phyloP scores from a whole-genome alignment of 2,113 vertebrate species.

The Cinclus mexicanus region DNA sequence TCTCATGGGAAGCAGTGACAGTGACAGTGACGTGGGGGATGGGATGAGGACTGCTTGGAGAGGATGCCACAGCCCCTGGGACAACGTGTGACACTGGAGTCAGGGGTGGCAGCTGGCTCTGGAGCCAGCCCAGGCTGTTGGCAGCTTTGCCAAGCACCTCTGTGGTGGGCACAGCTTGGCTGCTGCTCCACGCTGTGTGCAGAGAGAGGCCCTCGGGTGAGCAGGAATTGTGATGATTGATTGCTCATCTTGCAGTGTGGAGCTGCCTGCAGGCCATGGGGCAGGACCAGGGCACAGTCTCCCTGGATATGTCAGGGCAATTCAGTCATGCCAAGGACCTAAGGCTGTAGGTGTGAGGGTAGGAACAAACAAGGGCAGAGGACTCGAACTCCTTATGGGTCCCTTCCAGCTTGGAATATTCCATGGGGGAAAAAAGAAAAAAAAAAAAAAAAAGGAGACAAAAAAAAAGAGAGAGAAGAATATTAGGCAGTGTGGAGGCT shows the following conservation, averaged over 20 bases:
- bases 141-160: accelerated
- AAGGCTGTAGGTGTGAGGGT: neutral
- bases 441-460: neutral
- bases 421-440: neutral
- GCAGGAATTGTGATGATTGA: neutral
- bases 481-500: neutral
- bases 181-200: neutral
- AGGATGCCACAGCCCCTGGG: neutral
- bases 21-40: too few species aligned
- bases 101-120: accelerated
- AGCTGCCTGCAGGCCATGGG: neutral
- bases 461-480: neutral
- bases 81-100: accelerated
- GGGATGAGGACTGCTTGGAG: neutral
- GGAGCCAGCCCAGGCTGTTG: neutral
- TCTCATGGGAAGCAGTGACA: neutral
- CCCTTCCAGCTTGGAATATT: neutral
- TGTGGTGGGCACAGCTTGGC: accelerated
- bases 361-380: neutral
- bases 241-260: neutral
- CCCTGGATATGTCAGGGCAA: neutral
- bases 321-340: neutral
- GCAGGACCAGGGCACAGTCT: accelerated
- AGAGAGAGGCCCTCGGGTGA: neutral
- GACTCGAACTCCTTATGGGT: accelerated